A percentile compares a stretch with the other conserved stretches of the same genome.
phyloP scores from a whole-genome alignment of 2,888 invertebrate species.

The Tenthredo amoena region DNA sequence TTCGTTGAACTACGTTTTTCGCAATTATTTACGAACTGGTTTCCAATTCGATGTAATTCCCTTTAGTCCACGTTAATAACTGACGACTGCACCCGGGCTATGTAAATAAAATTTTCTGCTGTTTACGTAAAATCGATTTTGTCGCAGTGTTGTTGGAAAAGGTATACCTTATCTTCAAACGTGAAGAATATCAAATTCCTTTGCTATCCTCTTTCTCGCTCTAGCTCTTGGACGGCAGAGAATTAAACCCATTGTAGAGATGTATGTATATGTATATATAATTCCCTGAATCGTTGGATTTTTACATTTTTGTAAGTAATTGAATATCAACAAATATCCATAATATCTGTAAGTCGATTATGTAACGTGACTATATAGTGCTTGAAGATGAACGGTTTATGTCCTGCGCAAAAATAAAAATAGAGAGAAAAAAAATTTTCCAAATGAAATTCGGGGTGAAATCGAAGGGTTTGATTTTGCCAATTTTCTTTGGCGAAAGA shows the following conservation, averaged over 20 bases:
- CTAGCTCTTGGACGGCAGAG: background rate
- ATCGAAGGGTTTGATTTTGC: conserved; percentile 26
- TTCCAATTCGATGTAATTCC: background rate
- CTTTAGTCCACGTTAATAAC: background rate
- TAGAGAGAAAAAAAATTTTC: background rate
- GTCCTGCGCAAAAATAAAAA: background rate
- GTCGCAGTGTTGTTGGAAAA: background rate
- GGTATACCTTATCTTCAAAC: background rate
- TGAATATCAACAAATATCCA: conserved; percentile 24
- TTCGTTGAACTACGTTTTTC: background rate
- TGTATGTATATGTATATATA: conserved; percentile 17
- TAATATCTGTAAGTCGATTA: conserved; percentile 7
- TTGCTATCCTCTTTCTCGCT: background rate
- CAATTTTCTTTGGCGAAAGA: conserved; percentile 20
- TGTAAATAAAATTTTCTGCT: conserved; percentile 38
- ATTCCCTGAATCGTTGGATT: conserved; percentile 6
- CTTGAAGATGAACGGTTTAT: conserved; percentile 6
- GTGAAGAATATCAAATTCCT: background rate
- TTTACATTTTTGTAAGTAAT: conserved; percentile 36
- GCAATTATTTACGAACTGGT: background rate
- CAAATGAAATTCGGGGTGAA: background rate
- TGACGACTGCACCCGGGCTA: background rate
- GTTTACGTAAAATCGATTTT: background rate
- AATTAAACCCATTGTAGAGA: background rate
- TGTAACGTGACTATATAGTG: conserved; percentile 1